phyloP scores from a whole-genome alignment of 2,888 invertebrate species.

The Heteromyza rotundicornis region DNA sequence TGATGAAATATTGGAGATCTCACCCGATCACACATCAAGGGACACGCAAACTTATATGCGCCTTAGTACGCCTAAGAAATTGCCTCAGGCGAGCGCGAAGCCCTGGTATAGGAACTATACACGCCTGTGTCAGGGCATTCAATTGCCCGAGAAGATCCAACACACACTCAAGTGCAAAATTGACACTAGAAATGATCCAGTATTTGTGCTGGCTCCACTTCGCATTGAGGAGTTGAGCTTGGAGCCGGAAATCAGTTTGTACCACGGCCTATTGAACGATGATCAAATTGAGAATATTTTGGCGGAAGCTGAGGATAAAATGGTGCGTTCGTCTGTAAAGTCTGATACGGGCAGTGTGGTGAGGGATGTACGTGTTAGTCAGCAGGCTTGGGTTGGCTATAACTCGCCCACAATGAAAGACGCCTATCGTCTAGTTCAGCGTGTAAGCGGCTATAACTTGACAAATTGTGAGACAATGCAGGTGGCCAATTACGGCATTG shows the following conservation, averaged over 20 bases:
- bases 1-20: slow-evolving; percentile 24
- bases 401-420: slow-evolving; percentile 24
- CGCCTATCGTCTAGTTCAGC: slow-evolving; percentile 57
- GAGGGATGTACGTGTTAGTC: slow-evolving; percentile 41
- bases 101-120: slow-evolving; percentile 30
- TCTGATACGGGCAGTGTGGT: neutral
- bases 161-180: slow-evolving; percentile 31
- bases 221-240: slow-evolving; percentile 79
- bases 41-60: slow-evolving; percentile 29
- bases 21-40: slow-evolving; percentile 24
- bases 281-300: slow-evolving; percentile 73
- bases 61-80: no score
- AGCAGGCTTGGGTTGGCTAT: slow-evolving; percentile 43
- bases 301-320: slow-evolving; percentile 5
- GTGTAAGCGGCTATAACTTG: slow-evolving; percentile 84
- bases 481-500: slow-evolving; percentile 97
- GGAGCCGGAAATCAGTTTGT: slow-evolving; percentile 81
- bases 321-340: slow-evolving; percentile 34
- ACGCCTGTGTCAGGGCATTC: slow-evolving; percentile 40
- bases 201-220: slow-evolving; percentile 75
- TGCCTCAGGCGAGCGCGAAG: neutral
- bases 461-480: slow-evolving; percentile 90
- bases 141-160: slow-evolving; percentile 9
- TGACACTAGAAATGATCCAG: slow-evolving; percentile 65
- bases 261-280: slow-evolving; percentile 84